Evolutionary conservation across 2,113 vertebrate genomes (phyloP).

Genomic region (Zapus hudsonius): DNA sequence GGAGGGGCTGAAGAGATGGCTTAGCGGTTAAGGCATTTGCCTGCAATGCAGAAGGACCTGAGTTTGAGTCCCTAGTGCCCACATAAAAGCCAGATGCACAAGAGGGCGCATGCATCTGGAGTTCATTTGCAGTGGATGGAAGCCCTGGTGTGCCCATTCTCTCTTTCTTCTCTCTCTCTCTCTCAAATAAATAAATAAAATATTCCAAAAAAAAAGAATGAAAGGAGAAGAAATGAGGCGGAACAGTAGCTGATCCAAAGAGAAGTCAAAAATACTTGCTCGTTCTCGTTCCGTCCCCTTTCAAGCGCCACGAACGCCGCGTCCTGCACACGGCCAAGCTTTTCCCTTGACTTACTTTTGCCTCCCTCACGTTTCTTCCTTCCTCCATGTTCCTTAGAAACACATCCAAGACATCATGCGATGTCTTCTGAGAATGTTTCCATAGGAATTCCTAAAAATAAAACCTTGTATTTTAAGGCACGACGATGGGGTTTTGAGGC

Average conservation of each 20-base stretch:
- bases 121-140: too few species aligned
- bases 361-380: neutral
- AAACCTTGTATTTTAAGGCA: neutral
- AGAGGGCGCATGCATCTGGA: too few species aligned
- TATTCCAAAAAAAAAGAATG: too few species aligned
- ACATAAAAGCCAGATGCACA: too few species aligned
- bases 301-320: fast-evolving
- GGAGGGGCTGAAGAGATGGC: too few species aligned
- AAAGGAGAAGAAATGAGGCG: neutral
- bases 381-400: neutral
- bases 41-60: too few species aligned
- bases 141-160: too few species aligned
- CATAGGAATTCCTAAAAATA: neutral
- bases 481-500: neutral
- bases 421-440: neutral
- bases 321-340: neutral
- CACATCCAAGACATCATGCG: neutral
- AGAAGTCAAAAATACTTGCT: neutral
- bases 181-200: too few species aligned
- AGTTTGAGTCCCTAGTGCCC: too few species aligned
- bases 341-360: neutral
- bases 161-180: too few species aligned
- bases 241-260: neutral
- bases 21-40: too few species aligned
- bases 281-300: neutral